Evolutionary conservation across 2,797 vertebrate species (phyloP).

Genomic region (Enteromius mattozi): DNA sequence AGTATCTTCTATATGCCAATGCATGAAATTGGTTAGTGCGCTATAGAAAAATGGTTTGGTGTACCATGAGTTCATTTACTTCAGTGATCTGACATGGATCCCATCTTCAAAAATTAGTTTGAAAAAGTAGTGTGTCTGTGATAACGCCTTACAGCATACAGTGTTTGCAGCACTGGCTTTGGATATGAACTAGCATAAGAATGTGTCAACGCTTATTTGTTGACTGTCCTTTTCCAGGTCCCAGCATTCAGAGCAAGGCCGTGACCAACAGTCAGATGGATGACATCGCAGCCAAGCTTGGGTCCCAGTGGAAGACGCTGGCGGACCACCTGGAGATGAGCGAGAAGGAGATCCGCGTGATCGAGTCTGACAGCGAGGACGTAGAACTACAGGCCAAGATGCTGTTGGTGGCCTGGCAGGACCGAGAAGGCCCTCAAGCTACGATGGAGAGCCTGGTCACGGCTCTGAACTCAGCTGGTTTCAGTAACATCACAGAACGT

Average conservation of each 20-base stretch:
- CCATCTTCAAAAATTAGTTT: neutral
- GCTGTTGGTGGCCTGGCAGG: constrained; percentile 96
- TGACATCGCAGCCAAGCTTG: constrained; percentile 86
- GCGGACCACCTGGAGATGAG: constrained; percentile 93
- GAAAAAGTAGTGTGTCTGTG: neutral
- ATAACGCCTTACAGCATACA: too few species aligned
- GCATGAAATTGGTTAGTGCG: neutral
- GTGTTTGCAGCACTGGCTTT: too few species aligned
- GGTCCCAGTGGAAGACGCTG: constrained; percentile 88
- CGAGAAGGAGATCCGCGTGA: constrained; percentile 88
- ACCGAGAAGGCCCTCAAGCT: constrained; percentile 89
- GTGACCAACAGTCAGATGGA: constrained; percentile 93
- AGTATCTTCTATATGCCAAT: neutral
- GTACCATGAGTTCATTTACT: neutral
- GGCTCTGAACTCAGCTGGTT: constrained; percentile 84
- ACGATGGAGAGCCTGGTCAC: constrained; percentile 85
- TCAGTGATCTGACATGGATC: neutral
- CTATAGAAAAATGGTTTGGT: neutral
- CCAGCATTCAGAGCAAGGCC: constrained; percentile 88
- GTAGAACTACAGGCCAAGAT: constrained; percentile 93
- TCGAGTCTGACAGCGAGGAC: constrained; percentile 93
- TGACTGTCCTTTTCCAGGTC: constrained; percentile 76
- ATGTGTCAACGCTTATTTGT: neutral
- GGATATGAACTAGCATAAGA: neutral
- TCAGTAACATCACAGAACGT: constrained; percentile 84